These are phyloP conservation scores for Eptatretus burgeri DNA, from an alignment of 2,113 vertebrate genomes.

Conservation along the genomic window DNA sequence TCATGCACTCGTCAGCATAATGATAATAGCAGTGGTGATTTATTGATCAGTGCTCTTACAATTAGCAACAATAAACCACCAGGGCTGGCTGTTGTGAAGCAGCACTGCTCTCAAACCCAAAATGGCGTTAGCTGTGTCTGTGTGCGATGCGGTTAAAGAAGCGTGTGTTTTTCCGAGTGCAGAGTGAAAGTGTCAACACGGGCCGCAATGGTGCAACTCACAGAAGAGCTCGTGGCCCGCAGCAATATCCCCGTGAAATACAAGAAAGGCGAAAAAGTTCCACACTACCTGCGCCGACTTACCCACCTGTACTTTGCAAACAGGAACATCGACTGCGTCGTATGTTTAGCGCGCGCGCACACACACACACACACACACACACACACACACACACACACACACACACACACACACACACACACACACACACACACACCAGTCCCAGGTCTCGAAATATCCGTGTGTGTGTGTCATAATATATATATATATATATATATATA, in stretches of 20 bases:
- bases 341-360: not conserved
- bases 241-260: not conserved
- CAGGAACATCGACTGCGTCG: not conserved
- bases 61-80: too few relatives aligned
- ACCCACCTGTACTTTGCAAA: constrained; percentile 5
- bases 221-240: constrained; percentile 1
- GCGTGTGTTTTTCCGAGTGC: too few relatives aligned
- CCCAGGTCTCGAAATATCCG: too few relatives aligned
- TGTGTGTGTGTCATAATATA: too few relatives aligned
- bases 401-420: not conserved
- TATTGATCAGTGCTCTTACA: too few relatives aligned
- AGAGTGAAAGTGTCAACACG: too few relatives aligned
- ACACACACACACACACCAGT: not conserved
- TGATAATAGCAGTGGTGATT: too few relatives aligned
- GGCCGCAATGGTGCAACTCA: not conserved
- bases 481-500: not conserved
- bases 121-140: too few relatives aligned
- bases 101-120: too few relatives aligned
- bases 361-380: not conserved
- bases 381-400: not conserved
- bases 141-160: too few relatives aligned
- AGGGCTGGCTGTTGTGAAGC: too few relatives aligned
- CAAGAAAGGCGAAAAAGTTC: not conserved
- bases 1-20: too few relatives aligned
- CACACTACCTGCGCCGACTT: not conserved